phyloP scores from a whole-genome alignment of 2,888 invertebrate species.

The Lasioglossum figueresi region DNA sequence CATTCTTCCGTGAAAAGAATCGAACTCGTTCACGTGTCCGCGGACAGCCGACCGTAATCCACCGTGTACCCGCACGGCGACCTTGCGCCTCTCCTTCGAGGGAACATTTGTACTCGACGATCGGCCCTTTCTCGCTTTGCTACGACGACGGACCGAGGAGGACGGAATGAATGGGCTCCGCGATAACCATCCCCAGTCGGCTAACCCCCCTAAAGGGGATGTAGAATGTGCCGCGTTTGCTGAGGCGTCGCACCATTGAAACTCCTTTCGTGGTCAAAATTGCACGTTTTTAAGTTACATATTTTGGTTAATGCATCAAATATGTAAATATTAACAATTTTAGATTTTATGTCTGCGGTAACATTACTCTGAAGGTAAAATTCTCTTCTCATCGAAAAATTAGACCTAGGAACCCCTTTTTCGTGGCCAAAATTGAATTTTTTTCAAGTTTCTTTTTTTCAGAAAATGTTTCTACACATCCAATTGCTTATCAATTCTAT shows the following conservation, averaged over 20 bases:
- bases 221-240: background rate
- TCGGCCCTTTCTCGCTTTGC: slow-evolving; percentile 2
- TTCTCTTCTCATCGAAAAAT: no score
- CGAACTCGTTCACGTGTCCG: slow-evolving; percentile 61
- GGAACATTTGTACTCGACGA: slow-evolving; percentile 53
- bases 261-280: background rate
- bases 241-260: background rate
- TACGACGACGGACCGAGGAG: background rate
- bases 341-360: background rate
- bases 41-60: slow-evolving; percentile 52
- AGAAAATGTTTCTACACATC: no score
- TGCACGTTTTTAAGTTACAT: background rate
- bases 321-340: background rate
- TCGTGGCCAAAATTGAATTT: background rate
- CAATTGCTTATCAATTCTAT: no score
- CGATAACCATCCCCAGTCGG: background rate
- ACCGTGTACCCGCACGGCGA: slow-evolving; percentile 45
- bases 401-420: background rate
- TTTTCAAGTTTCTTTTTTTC: no score
- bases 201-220: background rate
- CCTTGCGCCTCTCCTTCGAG: slow-evolving; percentile 29
- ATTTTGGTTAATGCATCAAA: background rate
- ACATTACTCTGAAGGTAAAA: background rate
- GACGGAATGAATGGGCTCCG: slow-evolving; percentile 36
- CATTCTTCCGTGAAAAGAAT: slow-evolving; percentile 78